Evolutionary conservation across 23 tunicate species (phyloP), one percentile per base, ranked within the genome.

Genomic region (Phallusia fumigata): DNA sequence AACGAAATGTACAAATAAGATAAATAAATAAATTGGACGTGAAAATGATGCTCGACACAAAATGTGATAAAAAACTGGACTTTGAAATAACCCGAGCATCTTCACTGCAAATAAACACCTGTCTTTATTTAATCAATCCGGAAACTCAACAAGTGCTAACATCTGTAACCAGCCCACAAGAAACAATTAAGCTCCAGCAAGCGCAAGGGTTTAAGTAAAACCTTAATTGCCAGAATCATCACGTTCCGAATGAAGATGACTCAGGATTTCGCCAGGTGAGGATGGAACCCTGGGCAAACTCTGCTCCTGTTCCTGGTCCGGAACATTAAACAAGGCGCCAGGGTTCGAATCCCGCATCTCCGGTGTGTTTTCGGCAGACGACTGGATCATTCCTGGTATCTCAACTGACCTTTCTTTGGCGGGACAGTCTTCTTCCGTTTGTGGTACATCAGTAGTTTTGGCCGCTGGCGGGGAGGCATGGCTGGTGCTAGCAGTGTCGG

Each of bases 331-430:
- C 69, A 58, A 58, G 69, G 69, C 69, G 15, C 69, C 69, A 0
- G 80, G 80, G 80, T 36, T 22, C 26, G 47, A 35, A 40, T 45
- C 80, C 40, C 45, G 45, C 77, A 74, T 30, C 21, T 77, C 53
- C 52, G 80, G 80, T 53, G 80, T 77, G 53, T 36, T 77, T 77
- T 77, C 80, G 49, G 52, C 18, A 36, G 80, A 77, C 52, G 80
- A 35, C 18, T 40, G 28, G 32, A 77, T 77, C 47, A 45, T 33
- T 1, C 80, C 53, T 0, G 80, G 80, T 58, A 58, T 24, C 69
- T 58, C 69, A 16, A 24, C 69, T 8, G 28, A 11, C 3, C 16
- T 58, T 21, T 21, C 28, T 16, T 58, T 58, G 28, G 3, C 69
- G 16, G 69, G 26, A 3, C 15, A 58, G 5, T 21, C 69, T 21